Conservation (phyloP, 2,888 invertebrate genomes). For the Macaria notata region DNA sequence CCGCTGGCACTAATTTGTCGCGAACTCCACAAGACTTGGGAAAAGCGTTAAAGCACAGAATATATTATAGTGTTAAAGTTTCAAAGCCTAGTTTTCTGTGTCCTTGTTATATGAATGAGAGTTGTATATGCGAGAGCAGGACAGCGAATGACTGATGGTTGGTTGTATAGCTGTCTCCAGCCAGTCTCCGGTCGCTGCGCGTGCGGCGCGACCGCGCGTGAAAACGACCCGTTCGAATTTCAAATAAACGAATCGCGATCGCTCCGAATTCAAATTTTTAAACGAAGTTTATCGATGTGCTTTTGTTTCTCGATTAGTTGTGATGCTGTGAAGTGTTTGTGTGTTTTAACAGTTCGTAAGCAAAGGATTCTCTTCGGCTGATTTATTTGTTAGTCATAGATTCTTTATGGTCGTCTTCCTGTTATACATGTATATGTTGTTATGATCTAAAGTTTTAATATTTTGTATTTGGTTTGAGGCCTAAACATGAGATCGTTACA, state of each 20-base stretch:
- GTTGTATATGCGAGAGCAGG: slow-evolving; percentile 48
- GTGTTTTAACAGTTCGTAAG: slow-evolving; percentile 29
- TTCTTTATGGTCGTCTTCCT: slow-evolving; percentile 47
- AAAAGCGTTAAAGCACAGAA: slow-evolving; percentile 16
- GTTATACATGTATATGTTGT: slow-evolving; percentile 33
- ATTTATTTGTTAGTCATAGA: slow-evolving; percentile 41
- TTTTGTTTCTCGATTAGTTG: slow-evolving; percentile 39
- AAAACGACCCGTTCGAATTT: slow-evolving; percentile 48
- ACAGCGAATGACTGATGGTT: slow-evolving; percentile 56
- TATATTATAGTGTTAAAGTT: slow-evolving; percentile 12
- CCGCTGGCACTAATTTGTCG: too few relatives aligned
- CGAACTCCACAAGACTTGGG: slow-evolving; percentile 43
- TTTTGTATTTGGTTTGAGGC: background rate
- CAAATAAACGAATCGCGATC: slow-evolving; percentile 53
- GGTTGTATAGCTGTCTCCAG: slow-evolving; percentile 58
- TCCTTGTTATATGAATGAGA: slow-evolving; percentile 48
- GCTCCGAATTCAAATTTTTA: slow-evolving; percentile 54
- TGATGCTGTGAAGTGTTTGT: slow-evolving; percentile 45
- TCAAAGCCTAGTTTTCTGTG: slow-evolving; percentile 40
- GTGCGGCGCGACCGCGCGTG: slow-evolving; percentile 63
- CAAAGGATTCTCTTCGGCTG: slow-evolving; percentile 31
- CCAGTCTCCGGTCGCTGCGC: slow-evolving; percentile 74
- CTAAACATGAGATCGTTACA: too few relatives aligned
- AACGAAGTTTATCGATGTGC: slow-evolving; percentile 68
- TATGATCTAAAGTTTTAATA: slow-evolving; percentile 14